Evolutionary conservation across 2,888 invertebrate genomes (phyloP).

Genomic region (Helicoverpa assulta): DNA sequence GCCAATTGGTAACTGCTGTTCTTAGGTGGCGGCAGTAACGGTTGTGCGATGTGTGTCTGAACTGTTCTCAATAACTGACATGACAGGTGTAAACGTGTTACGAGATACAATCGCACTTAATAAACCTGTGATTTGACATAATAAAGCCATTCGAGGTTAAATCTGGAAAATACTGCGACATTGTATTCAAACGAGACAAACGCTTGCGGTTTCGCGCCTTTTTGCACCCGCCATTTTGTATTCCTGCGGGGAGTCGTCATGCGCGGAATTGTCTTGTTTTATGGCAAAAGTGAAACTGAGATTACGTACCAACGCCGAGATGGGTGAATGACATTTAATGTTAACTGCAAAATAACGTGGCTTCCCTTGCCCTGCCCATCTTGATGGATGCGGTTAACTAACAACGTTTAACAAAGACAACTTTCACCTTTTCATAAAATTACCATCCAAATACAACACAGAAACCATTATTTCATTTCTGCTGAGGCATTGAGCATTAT

Average conservation of each 20-base stretch:
- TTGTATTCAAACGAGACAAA: conserved; percentile 79
- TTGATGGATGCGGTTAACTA: conserved; percentile 64
- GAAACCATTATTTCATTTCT: conserved; percentile 28
- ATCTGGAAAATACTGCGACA: conserved; percentile 73
- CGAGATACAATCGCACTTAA: conserved; percentile 39
- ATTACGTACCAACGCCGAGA: conserved; percentile 63
- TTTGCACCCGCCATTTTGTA: conserved; percentile 81
- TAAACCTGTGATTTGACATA: conserved; percentile 49
- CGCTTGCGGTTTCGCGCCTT: conserved; percentile 75
- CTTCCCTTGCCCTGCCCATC: conserved; percentile 63
- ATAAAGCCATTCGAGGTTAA: conserved; percentile 62
- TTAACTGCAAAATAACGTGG: conserved; percentile 64
- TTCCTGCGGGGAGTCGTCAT: conserved; percentile 68
- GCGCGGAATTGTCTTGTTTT: conserved; percentile 78
- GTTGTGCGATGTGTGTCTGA: conserved; percentile 32
- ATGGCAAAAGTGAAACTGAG: conserved; percentile 85
- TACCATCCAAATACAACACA: conserved; percentile 40
- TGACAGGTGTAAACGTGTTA: conserved; percentile 48
- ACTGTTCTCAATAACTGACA: conserved; percentile 53
- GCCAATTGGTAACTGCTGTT: conserved; percentile 74
- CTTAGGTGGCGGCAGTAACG: conserved; percentile 43
- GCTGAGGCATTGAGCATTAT: conserved; percentile 28
- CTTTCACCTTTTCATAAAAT: conserved; percentile 63
- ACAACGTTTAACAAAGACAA: conserved; percentile 56
- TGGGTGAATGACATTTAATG: conserved; percentile 73